phyloP scores from a whole-genome alignment of 2,113 vertebrate species.

The Meleagris gallopavo region DNA sequence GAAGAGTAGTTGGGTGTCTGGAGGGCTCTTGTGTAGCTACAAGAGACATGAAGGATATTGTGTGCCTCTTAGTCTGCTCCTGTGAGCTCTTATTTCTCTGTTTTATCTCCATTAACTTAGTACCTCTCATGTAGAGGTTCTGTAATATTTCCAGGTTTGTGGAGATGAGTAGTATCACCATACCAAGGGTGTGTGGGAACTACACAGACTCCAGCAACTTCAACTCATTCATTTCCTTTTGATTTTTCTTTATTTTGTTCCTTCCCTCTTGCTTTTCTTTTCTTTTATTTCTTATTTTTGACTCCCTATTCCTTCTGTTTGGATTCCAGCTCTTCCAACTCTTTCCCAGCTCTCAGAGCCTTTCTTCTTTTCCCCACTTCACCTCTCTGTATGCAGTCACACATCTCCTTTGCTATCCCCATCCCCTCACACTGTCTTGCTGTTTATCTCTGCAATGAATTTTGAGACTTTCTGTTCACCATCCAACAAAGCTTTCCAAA shows the following conservation, averaged over 20 bases:
- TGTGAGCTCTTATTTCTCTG: not conserved
- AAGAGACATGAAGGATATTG: not conserved
- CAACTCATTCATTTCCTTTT: not conserved
- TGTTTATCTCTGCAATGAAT: not conserved
- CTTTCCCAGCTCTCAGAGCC: not conserved
- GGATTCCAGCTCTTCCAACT: not conserved
- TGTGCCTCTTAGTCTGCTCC: not conserved
- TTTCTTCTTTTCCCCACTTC: not conserved
- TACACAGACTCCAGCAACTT: not conserved
- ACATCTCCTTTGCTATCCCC: not conserved
- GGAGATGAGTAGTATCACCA: slow-evolving; percentile 6
- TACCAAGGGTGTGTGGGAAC: not conserved
- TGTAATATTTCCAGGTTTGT: slow-evolving; percentile 25
- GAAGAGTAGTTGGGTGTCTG: slow-evolving; percentile 2
- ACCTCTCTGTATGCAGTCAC: not conserved
- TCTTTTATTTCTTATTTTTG: not conserved
- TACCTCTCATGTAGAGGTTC: not conserved
- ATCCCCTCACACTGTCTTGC: accelerated
- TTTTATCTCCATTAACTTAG: slow-evolving; percentile 19
- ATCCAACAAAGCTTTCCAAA: not conserved
- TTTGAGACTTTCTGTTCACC: not conserved
- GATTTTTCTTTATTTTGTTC: not conserved
- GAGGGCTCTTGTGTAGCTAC: not conserved
- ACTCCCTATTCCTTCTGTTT: not conserved
- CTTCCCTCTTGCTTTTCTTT: not conserved